Evolutionary conservation across 2,797 vertebrate species (phyloP), one percentile per base, ranked within the genome.

Genomic region (Crenichthys baileyi): DNA sequence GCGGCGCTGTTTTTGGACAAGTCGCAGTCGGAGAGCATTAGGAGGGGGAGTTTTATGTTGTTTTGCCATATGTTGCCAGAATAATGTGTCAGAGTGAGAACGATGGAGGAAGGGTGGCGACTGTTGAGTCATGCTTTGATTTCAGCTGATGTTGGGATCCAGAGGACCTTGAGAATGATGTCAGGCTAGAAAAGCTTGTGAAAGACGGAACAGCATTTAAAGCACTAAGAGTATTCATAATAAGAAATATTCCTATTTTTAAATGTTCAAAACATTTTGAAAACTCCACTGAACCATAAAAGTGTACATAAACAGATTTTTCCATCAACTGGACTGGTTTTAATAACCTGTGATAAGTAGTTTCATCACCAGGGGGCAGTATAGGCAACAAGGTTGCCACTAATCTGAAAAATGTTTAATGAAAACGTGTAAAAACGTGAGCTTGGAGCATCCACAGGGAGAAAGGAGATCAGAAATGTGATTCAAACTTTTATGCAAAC

Each of bases 11-110:
- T 88, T 83, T 63, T 77, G 85, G 90, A 85, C 80, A 58, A 90
- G 88, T 77, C 83, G 46, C 83, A 85, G 85, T 84, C 83, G 82
- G 88, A 88, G 88, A 41, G 78, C 65, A 22, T 87, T 81, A 70
- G 70, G 36, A 67, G 63, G 63, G 63, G 70, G 83, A 55, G 82
- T 89, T 75, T 89, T 84, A 76, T 90, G 87, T 84, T 84, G 82
- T 90, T 85, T 88, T 67, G 80, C 82, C 85, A 78, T 86, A 79
- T 88, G 89, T 80, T 90, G 88, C 86, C 89, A 91, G 87, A 83
- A 78, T 81, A 72, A 78, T 87, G 87, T 87, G 83, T 91, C 88
- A 88, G 83, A 79, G 72, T 0, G 58, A 70, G 68, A 18, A 65
- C 15, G 72, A 51, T 55, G 36, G 63, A 76, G 67, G 41, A 46